Base-by-base conservation (phyloP, 2,113 vertebrate genomes). In the Riparia riparia region DNA sequence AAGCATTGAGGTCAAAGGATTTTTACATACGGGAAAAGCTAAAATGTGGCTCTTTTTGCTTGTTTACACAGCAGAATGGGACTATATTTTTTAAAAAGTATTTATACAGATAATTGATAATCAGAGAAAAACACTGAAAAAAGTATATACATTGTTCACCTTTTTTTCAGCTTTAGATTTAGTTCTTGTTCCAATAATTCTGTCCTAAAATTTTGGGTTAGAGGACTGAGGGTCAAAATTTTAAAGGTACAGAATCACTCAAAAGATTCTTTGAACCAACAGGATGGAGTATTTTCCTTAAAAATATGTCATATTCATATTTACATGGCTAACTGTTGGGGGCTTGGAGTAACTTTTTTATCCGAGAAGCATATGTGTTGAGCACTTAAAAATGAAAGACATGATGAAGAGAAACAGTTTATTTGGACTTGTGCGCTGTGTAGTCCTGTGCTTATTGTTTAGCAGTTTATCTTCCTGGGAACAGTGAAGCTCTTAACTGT, bases 71-170 rank as follows among this genome's bases (percentile, higher is more conserved):
- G 26, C n/a, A 70, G 42, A 56, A 7, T 86, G 24, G 24, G 5
- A 73, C 0, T 31, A 16, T 44, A 19, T 42, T 79, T 24, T 9
- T 12, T 2, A 4, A 42, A 34, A 69, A 14, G 0, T 53, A 29
- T 17, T 74, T 79, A 19, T 32, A 47, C 6, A 34, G 26, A 17
- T n/a, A 78, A 41, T n/a, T 70, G 15, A 10, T 17, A 34, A 37
- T 7, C 13, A 82, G 53, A 10, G 2, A 24, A 49, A 86, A 77
- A 53, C 0, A 0, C 7, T 65, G 17, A 16, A 79, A 76, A 80
- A 57, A 39, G 20, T 5, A 20, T 19, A 17, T 16, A 8, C 5
- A 37, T 39, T 32, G 1, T 69, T 76, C 22, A 1, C 5, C 20
- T 17, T 13, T 28, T 63, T 49, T 84, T 45, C 17, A 49, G 29